Evolutionary conservation across 2,797 vertebrate genomes (phyloP).

Genomic region (Rhabdophis nuchalis): DNA sequence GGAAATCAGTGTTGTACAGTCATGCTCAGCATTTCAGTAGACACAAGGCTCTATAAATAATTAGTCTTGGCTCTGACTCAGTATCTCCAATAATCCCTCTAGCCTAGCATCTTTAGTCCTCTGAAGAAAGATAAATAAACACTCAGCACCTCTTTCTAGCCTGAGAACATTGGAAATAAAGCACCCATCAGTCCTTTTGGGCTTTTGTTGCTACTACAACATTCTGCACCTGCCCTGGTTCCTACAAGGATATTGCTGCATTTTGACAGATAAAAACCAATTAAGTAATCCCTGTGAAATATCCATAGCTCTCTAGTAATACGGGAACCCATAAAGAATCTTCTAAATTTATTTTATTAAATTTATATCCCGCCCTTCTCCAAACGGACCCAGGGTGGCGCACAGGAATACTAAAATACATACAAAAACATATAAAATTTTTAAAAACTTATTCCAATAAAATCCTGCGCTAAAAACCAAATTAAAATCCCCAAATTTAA

Average conservation of each 20-base stretch:
- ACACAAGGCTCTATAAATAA: neutral
- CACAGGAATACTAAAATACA: too few relatives aligned
- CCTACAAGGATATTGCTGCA: neutral
- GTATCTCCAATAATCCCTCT: neutral
- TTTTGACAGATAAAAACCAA: neutral
- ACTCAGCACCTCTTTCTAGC: neutral
- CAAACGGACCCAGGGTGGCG: too few relatives aligned
- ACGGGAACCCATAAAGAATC: neutral
- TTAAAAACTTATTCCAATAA: too few relatives aligned
- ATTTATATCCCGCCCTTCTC: too few relatives aligned
- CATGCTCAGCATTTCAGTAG: neutral
- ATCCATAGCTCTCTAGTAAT: neutral
- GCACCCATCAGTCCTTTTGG: neutral
- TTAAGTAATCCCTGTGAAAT: neutral
- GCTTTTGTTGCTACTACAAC: neutral
- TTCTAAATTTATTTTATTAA: too few relatives aligned
- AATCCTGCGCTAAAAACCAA: too few relatives aligned
- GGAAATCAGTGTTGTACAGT: neutral
- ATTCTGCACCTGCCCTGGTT: neutral
- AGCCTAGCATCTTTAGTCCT: neutral
- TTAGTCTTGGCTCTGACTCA: slow-evolving; percentile 6
- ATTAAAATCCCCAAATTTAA: too few relatives aligned
- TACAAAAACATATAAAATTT: too few relatives aligned
- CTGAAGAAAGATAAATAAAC: neutral
- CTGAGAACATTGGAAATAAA: neutral